A percentile compares a stretch with the other conserved stretches of the same genome.
Evolutionary conservation across 2,113 vertebrate species (phyloP).

Genomic region (Ondatra zibethicus): DNA sequence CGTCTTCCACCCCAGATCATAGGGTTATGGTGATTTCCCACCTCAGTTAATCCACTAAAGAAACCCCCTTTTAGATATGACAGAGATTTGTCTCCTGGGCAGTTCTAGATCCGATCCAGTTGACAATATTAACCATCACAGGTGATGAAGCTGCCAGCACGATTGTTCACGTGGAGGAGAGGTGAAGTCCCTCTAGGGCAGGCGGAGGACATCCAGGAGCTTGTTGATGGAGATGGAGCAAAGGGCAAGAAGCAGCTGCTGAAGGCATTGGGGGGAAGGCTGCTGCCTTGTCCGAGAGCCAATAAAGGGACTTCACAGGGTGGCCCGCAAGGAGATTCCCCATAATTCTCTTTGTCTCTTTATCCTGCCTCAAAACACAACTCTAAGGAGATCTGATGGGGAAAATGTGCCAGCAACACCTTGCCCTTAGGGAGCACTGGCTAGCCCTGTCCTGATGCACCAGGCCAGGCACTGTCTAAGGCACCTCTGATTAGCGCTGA

Average conservation of each 20-base stretch:
- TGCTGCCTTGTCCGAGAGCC: background rate
- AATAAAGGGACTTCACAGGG: background rate
- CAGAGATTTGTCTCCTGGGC: background rate
- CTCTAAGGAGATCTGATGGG: too few species aligned
- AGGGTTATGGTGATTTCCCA: background rate
- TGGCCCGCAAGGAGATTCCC: background rate
- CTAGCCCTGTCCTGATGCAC: too few species aligned
- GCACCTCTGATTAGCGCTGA: background rate
- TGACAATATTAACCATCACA: background rate
- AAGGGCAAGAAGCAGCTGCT: background rate
- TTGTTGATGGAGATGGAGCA: background rate
- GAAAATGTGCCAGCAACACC: background rate
- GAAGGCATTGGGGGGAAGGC: background rate
- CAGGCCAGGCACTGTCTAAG: background rate
- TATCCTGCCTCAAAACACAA: background rate
- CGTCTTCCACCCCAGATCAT: too few species aligned
- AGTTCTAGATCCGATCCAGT: background rate
- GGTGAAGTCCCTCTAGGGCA: background rate
- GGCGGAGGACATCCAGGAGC: background rate
- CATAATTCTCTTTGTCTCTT: background rate
- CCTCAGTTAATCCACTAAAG: background rate
- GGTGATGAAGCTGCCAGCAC: background rate
- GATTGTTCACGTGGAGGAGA: accelerated
- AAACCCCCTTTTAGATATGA: background rate
- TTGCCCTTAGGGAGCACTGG: background rate